Evolutionary conservation across 2,113 vertebrate genomes (phyloP).

Genomic region (Sorex fumeus): DNA sequence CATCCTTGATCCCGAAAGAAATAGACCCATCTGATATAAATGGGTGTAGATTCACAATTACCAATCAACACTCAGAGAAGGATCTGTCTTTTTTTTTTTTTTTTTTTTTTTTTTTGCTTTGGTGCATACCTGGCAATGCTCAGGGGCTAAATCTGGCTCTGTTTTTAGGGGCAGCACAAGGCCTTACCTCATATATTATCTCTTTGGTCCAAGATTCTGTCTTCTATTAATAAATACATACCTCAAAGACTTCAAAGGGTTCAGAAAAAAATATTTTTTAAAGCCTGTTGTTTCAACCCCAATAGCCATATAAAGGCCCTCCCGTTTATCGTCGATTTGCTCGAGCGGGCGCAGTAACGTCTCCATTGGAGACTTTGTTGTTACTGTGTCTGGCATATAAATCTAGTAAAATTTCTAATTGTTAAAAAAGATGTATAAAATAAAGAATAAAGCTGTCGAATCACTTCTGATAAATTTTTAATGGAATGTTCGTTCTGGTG

Average conservation of each 20-base stretch:
- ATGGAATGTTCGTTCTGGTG: slow-evolving; percentile 61
- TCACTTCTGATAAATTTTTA: slow-evolving; percentile 71
- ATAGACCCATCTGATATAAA: neutral
- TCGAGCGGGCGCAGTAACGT: too few relatives aligned
- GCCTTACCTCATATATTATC: too few relatives aligned
- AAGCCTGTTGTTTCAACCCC: neutral
- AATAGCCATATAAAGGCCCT: slow-evolving; percentile 64
- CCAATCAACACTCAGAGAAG: neutral
- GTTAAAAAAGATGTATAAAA: slow-evolving; percentile 37
- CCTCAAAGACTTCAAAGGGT: neutral
- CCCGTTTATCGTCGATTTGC: too few relatives aligned
- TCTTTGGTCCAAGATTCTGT: too few relatives aligned
- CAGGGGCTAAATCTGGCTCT: too few relatives aligned
- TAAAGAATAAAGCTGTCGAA: too few relatives aligned
- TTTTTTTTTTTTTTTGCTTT: too few relatives aligned
- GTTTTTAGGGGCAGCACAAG: too few relatives aligned
- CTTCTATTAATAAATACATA: neutral
- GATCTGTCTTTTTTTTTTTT: too few relatives aligned
- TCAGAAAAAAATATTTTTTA: neutral
- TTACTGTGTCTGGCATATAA: too few relatives aligned
- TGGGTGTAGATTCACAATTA: neutral
- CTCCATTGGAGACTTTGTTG: too few relatives aligned
- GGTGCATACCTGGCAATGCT: too few relatives aligned
- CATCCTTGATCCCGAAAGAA: neutral
- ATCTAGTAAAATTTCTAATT: slow-evolving; percentile 70